These are phyloP conservation scores for Reticulitermes speratus DNA, from an alignment of 1,140 invertebrate genomes.

Conservation along the genomic window DNA sequence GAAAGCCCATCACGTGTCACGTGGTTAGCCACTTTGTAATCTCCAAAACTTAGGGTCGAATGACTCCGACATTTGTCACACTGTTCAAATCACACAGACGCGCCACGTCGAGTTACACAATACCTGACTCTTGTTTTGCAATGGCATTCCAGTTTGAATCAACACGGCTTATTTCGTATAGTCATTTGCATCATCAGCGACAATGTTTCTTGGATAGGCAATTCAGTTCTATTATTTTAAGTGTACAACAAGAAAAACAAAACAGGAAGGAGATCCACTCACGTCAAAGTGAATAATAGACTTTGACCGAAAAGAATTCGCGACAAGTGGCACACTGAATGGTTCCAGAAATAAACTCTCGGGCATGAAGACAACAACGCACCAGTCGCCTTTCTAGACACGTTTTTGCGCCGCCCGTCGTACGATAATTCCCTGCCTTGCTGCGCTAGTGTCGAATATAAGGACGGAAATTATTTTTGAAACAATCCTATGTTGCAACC, in stretches of 20 bases:
- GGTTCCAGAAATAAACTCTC: background rate
- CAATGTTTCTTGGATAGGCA: background rate
- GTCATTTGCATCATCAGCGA: background rate
- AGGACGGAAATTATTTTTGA: background rate
- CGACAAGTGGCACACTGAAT: constrained; percentile 2
- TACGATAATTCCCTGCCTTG: background rate
- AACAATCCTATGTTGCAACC: background rate
- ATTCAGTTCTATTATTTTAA: background rate
- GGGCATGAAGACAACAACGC: background rate
- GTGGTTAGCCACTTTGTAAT: no score
- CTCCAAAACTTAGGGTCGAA: no score
- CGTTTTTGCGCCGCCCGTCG: background rate
- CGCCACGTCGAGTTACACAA: background rate
- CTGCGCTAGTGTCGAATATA: background rate
- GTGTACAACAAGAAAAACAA: background rate
- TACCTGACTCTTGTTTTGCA: background rate
- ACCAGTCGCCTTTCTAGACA: background rate
- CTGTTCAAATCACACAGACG: background rate
- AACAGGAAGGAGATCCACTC: background rate
- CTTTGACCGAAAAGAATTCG: constrained; percentile 15
- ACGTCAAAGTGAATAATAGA: constrained; percentile 19
- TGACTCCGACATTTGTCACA: no score
- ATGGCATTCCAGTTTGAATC: background rate
- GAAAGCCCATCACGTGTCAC: no score
- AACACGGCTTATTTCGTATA: background rate